These are phyloP conservation scores for Cottus gobio DNA, from an alignment of 2,113 vertebrate species.

Conservation along the genomic window DNA sequence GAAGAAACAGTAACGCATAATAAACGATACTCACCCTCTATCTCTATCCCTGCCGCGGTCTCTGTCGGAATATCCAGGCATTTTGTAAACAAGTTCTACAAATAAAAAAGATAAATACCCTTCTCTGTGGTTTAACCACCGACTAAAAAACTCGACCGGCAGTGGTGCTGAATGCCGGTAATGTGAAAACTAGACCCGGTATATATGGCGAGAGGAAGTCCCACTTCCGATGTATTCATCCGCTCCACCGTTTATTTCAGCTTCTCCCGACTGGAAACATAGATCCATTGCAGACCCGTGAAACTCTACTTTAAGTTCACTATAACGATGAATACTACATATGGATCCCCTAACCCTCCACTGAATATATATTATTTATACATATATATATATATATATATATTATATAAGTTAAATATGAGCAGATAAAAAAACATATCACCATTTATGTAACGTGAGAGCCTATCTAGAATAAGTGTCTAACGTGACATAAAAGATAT, in stretches of 20 bases:
- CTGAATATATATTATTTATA: background rate
- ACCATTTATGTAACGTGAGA: background rate
- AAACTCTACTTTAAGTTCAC: background rate
- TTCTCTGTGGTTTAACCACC: background rate
- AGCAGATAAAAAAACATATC: background rate
- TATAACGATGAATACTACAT: background rate
- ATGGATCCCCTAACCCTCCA: rapidly evolving
- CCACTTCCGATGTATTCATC: constrained; percentile 68
- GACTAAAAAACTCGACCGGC: constrained; percentile 12
- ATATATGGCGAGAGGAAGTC: constrained; percentile 75
- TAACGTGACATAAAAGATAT: too few species aligned
- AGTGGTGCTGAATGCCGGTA: constrained; percentile 78
- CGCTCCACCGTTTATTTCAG: constrained; percentile 39
- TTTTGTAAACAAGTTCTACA: constrained; percentile 67
- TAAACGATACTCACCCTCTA: constrained; percentile 83
- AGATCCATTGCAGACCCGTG: background rate
- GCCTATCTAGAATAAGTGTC: background rate
- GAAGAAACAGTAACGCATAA: background rate
- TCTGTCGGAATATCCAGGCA: constrained; percentile 97
- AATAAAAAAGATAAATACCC: constrained; percentile 67
- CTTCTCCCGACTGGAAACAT: background rate
- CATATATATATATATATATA: too few species aligned
- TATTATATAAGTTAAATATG: background rate
- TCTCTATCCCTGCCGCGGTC: constrained; percentile 94
- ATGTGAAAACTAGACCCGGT: constrained; percentile 39